Base-by-base conservation (phyloP, 2,888 invertebrate species). In the Candidula unifasciata region DNA sequence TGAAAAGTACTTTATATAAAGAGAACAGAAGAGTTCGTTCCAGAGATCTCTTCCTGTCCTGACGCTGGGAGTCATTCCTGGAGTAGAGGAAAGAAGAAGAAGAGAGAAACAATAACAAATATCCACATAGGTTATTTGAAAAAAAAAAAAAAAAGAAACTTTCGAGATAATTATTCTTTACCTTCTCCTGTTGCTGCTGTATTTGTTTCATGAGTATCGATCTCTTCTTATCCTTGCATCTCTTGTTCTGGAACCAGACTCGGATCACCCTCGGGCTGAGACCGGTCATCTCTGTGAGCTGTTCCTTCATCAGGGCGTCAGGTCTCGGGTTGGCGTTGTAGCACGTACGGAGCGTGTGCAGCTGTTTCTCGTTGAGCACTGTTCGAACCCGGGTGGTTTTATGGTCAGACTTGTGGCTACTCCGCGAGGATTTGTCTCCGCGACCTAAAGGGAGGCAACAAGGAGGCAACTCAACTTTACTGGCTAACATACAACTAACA, bases 231-330 rank as follows among this genome's bases (percentile, higher is more conserved):
- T 94, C 94, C 88, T 94, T 94, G 86, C 93, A 93, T 30, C 94
- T 89, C 88, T 94, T 94, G 89, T 94, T 94, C 89, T 99, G 99
- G 95, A 99, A 99, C 99, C 99, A 99, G 85, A 99, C 99, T 92
- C 99, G 95, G 93, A 99, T 99, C 90, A 99, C 99, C 27, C 99
- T 95, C 33, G 99, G 99, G 91, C 97, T 98, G 80, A 99, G 96
- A 0, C 97, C 96, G 27, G 99, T 99, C 99, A 99, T 98, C 95
- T 99, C 99, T 69, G 99, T 99, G 87, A 99, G 95, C 94, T 99
- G 99, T 94, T 99, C 99, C 95, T 99, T 99, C 97, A 99, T 98
- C 87, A 99, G 95, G 68, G 99, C 99, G 94, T 99, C 99, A 66
- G 99, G 99, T 80, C 99, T 95, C 85, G 99, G 98, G 95, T 99